Evolutionary conservation across 2,888 invertebrate genomes (phyloP).

Genomic region (Microchrysa polita): DNA sequence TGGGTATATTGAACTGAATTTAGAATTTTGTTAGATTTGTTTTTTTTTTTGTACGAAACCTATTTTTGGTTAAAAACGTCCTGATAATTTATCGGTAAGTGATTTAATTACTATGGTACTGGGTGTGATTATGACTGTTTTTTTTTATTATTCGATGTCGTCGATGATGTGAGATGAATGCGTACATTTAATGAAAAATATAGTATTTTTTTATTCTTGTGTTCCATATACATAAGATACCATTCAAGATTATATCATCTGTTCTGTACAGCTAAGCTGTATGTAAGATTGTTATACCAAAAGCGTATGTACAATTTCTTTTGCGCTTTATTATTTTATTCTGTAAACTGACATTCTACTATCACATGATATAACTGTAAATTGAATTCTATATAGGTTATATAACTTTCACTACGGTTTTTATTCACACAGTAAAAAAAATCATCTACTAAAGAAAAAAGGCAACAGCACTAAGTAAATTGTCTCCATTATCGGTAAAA

Average conservation of each 20-base stretch:
- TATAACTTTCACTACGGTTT: background rate
- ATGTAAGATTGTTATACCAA: slow-evolving; percentile 13
- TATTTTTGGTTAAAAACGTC: too few species aligned
- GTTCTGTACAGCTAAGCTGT: background rate
- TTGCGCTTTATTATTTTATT: too few species aligned
- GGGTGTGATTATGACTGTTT: background rate
- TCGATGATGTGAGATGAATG: background rate
- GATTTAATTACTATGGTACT: background rate
- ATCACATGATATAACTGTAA: slow-evolving; percentile 35
- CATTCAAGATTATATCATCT: too few species aligned
- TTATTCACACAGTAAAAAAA: background rate
- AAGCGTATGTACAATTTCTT: slow-evolving; percentile 33
- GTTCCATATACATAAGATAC: background rate
- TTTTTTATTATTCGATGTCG: background rate
- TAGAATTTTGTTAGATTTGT: too few species aligned
- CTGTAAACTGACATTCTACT: slow-evolving; percentile 23
- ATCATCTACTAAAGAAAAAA: background rate
- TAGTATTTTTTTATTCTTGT: background rate
- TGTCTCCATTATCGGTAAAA: too few species aligned
- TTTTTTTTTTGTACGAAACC: too few species aligned
- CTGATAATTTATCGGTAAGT: background rate
- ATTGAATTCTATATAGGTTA: background rate
- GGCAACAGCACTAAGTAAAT: background rate
- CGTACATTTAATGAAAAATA: background rate
- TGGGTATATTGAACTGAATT: too few species aligned